phyloP scores from a whole-genome alignment of 2,113 vertebrate genomes.

The Alectura lathami region DNA sequence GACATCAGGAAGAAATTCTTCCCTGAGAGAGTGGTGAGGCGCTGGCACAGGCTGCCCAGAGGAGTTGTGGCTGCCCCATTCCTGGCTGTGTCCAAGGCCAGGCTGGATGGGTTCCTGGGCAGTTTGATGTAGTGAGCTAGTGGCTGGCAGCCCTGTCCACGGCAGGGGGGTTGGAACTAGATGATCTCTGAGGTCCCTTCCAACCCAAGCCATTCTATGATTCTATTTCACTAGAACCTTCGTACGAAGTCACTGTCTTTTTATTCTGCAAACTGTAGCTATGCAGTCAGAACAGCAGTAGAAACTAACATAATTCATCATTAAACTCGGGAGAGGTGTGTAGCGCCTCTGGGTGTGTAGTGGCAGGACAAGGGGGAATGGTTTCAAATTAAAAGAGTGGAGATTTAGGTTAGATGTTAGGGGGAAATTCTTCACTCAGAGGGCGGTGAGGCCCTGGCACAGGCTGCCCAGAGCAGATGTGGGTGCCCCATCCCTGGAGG shows the following conservation, averaged over 20 bases:
- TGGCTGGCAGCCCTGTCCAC: too few relatives aligned
- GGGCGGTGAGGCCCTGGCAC: not conserved
- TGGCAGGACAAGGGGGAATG: not conserved
- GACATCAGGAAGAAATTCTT: too few relatives aligned
- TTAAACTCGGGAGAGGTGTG: not conserved
- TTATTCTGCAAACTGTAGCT: not conserved
- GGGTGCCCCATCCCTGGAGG: not conserved
- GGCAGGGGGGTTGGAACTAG: too few relatives aligned
- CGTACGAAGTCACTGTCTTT: not conserved
- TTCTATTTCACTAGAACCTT: not conserved
- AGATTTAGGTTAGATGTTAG: not conserved
- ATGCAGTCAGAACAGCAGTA: not conserved
- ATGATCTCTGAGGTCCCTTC: too few relatives aligned
- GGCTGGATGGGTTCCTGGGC: too few relatives aligned
- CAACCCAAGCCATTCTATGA: too few relatives aligned
- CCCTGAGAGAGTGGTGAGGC: too few relatives aligned
- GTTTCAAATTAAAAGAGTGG: not conserved
- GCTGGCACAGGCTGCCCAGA: too few relatives aligned
- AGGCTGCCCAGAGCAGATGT: not conserved
- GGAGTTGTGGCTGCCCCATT: too few relatives aligned
- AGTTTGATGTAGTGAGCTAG: too few relatives aligned
- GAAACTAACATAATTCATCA: conserved; percentile 38
- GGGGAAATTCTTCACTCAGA: not conserved
- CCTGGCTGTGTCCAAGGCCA: too few relatives aligned
- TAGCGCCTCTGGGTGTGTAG: too few relatives aligned